These are phyloP conservation scores for Amphipoea oculea DNA, from an alignment of 2,888 invertebrate species.

Conservation along the genomic window DNA sequence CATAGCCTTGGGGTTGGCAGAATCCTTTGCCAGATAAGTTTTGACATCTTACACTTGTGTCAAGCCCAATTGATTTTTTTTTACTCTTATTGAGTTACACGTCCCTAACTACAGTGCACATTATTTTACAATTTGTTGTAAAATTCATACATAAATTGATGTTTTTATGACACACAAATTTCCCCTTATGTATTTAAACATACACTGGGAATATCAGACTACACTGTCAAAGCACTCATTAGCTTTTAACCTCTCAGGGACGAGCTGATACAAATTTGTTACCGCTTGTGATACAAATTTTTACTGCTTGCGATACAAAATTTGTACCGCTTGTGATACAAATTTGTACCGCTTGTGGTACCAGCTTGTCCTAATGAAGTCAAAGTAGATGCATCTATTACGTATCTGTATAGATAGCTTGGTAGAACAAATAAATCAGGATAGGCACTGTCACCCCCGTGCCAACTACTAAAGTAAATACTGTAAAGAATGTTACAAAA, in stretches of 20 bases:
- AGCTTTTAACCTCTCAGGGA: not conserved
- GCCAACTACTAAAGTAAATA: slow-evolving; percentile 93
- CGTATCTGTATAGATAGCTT: slow-evolving; percentile 79
- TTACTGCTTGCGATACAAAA: too few relatives aligned
- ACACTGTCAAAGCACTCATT: slow-evolving; percentile 21
- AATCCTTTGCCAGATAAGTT: not conserved
- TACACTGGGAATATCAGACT: slow-evolving; percentile 48
- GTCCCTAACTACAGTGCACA: not conserved
- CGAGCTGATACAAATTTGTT: not conserved
- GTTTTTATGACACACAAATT: not conserved
- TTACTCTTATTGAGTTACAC: not conserved
- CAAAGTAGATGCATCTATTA: not conserved
- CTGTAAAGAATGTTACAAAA: slow-evolving; percentile 88
- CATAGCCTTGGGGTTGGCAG: not conserved
- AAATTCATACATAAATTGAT: not conserved
- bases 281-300: too few relatives aligned
- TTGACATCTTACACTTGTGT: too few relatives aligned
- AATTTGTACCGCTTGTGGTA: too few relatives aligned
- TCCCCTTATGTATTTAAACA: slow-evolving; percentile 14
- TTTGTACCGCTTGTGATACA: too few relatives aligned
- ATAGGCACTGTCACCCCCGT: slow-evolving; percentile 93
- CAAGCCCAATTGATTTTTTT: not conserved
- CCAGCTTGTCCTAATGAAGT: not conserved
- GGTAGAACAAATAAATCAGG: slow-evolving; percentile 88
- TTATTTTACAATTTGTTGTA: not conserved